Percentiles rank a stretch among this genome's conserved stretches.
These are phyloP conservation scores for Neodiprion virginianus DNA, from an alignment of 1,140 invertebrate species.

Conservation along the genomic window DNA sequence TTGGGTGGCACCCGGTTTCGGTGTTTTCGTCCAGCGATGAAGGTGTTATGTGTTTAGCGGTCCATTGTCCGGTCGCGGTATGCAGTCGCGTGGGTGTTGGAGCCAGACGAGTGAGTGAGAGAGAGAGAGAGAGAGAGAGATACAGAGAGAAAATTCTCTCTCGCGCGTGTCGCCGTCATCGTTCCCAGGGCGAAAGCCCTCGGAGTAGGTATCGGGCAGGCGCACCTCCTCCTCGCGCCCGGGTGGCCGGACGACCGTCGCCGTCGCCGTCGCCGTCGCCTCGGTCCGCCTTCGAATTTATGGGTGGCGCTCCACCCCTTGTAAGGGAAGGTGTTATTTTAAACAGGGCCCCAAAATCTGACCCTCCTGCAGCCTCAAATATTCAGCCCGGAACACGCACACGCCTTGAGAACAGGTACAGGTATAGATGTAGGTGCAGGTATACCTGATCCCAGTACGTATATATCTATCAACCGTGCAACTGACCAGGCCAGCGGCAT, in stretches of 20 bases:
- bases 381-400: too few relatives aligned
- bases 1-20: conserved; percentile 23
- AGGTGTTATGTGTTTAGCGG: conserved; percentile 49
- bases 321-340: conserved; percentile 47
- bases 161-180: conserved; percentile 51
- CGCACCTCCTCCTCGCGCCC: too few relatives aligned
- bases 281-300: conserved; percentile 51
- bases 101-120: not conserved
- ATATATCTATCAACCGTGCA: too few relatives aligned
- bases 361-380: too few relatives aligned
- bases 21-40: conserved; percentile 41
- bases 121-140: conserved; percentile 20
- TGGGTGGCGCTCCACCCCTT: conserved; percentile 56
- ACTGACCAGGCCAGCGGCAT: too few relatives aligned
- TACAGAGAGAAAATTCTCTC: conserved; percentile 26
- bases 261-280: not conserved
- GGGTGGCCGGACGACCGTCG: too few relatives aligned
- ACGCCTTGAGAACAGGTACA: too few relatives aligned
- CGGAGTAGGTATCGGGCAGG: too few relatives aligned
- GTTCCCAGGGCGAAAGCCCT: not conserved
- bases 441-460: too few relatives aligned
- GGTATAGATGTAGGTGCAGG: too few relatives aligned
- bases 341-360: conserved; percentile 14
- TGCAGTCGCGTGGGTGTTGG: not conserved
- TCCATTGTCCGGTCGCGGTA: conserved; percentile 26